Evolutionary conservation across 2,888 invertebrate genomes (phyloP).

Genomic region (Watsonalla binaria): DNA sequence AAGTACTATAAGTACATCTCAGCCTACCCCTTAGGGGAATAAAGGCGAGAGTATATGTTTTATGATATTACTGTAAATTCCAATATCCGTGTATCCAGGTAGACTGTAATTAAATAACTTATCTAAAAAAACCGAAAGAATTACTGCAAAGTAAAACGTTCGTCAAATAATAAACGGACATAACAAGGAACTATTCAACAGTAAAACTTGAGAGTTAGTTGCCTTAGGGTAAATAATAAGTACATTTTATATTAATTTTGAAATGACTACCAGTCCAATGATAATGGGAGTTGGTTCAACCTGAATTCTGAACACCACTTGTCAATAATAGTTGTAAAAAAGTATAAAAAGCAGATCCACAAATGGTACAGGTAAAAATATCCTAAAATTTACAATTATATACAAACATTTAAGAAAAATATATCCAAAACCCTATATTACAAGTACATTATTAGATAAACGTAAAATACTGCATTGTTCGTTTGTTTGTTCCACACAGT

Average conservation of each 20-base stretch:
- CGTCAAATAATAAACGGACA: not conserved
- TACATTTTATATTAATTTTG: slow-evolving; percentile 19
- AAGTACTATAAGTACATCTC: too few species aligned
- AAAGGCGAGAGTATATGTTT: too few species aligned
- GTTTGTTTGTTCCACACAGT: slow-evolving; percentile 38
- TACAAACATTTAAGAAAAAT: slow-evolving; percentile 62
- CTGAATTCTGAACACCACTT: slow-evolving; percentile 19
- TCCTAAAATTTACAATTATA: slow-evolving; percentile 73
- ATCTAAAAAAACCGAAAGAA: not conserved
- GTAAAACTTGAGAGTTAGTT: not conserved
- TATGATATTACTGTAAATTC: not conserved
- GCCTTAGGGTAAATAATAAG: slow-evolving; percentile 20
- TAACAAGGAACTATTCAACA: not conserved
- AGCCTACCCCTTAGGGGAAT: too few species aligned
- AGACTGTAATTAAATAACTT: not conserved
- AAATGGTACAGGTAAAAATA: slow-evolving; percentile 46
- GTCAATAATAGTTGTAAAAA: slow-evolving; percentile 30
- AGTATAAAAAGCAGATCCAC: slow-evolving; percentile 61
- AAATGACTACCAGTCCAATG: slow-evolving; percentile 25
- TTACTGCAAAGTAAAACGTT: not conserved
- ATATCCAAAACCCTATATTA: slow-evolving; percentile 62
- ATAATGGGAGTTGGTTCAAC: slow-evolving; percentile 31
- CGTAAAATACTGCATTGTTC: slow-evolving; percentile 67
- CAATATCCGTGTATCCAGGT: not conserved
- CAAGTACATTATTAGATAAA: slow-evolving; percentile 48